A percentile compares a stretch with the other conserved stretches of the same genome.
phyloP scores from a whole-genome alignment of 2,888 invertebrate species.

The Cheilosia urbana region DNA sequence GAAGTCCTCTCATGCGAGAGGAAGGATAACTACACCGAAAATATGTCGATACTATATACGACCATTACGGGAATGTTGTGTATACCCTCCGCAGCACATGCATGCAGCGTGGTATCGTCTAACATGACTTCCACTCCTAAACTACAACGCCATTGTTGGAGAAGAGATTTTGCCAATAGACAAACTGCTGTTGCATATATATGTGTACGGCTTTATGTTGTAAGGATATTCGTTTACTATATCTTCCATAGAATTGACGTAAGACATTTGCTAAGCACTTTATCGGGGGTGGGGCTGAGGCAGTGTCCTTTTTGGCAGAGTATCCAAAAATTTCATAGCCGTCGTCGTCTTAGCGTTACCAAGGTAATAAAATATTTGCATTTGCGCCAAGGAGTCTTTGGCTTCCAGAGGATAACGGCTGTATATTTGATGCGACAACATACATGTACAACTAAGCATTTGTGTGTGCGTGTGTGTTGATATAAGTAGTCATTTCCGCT shows the following conservation, averaged over 20 bases:
- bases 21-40: conserved; percentile 12
- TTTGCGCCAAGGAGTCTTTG: conserved; percentile 39
- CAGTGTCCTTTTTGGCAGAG: conserved; percentile 56
- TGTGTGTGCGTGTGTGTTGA: not conserved
- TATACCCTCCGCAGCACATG: conserved; percentile 8
- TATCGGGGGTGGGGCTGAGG: conserved; percentile 4
- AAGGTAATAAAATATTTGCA: conserved; percentile 56
- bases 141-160: not conserved
- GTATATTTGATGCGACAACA: conserved; percentile 39
- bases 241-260: conserved; percentile 30
- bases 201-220: conserved; percentile 43
- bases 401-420: conserved; percentile 27
- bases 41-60: conserved; percentile 34
- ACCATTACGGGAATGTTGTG: not conserved
- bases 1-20: conserved; percentile 13
- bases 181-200: not conserved
- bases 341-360: conserved; percentile 33
- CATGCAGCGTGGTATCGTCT: conserved; percentile 22
- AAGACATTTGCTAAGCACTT: conserved; percentile 47
- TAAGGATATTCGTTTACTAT: conserved; percentile 10
- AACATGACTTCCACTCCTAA: conserved; percentile 15
- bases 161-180: conserved; percentile 21
- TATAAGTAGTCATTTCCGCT: not conserved
- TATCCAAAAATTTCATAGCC: conserved; percentile 31
- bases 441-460: not conserved